These are phyloP conservation scores for Cybosia mesomella DNA, from an alignment of 2,888 invertebrate genomes.

Conservation along the genomic window DNA sequence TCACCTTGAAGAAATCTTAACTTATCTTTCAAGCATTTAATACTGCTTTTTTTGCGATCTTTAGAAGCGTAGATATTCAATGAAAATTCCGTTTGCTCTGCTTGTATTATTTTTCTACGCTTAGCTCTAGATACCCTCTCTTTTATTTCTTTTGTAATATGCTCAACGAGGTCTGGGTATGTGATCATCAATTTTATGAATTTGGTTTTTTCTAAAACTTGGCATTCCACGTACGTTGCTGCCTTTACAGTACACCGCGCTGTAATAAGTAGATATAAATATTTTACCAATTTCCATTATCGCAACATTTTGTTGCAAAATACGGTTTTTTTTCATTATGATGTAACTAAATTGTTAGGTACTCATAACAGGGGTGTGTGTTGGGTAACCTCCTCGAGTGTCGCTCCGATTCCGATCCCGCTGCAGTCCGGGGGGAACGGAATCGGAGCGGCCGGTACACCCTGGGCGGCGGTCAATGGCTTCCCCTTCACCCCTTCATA, in stretches of 20 bases:
- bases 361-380: no score
- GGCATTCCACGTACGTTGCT: conserved; percentile 84
- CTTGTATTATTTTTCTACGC: conserved; percentile 59
- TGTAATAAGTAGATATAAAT: conserved; percentile 47
- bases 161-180: conserved; percentile 76
- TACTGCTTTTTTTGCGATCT: conserved; percentile 79
- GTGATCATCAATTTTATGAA: conserved; percentile 82
- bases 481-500: no score
- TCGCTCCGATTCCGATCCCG: no score
- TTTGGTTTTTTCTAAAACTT: conserved; percentile 81
- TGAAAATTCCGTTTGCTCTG: conserved; percentile 56
- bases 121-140: conserved; percentile 67
- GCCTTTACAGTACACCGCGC: conserved; percentile 85
- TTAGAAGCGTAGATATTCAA: conserved; percentile 81
- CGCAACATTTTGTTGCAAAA: neutral
- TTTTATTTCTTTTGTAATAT: conserved; percentile 69
- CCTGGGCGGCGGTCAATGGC: no score
- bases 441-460: no score
- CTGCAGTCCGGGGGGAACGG: no score
- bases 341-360: neutral
- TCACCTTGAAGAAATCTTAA: conserved; percentile 78
- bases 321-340: neutral
- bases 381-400: no score
- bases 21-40: conserved; percentile 82
- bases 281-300: neutral